phyloP scores from a whole-genome alignment of 2,888 invertebrate genomes.

The Serrognathus titanus region DNA sequence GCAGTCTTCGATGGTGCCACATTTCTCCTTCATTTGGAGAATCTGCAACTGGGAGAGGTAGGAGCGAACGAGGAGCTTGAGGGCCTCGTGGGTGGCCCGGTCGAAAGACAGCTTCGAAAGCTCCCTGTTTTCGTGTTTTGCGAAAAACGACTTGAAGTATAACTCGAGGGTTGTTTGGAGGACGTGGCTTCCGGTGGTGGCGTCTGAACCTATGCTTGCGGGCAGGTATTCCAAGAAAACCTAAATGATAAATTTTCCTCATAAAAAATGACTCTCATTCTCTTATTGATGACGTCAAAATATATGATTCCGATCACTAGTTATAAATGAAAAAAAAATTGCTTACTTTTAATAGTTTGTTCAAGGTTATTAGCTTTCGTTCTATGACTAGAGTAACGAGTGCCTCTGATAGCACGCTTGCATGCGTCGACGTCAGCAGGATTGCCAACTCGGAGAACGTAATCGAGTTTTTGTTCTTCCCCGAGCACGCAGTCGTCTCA shows the following conservation, averaged over 20 bases:
- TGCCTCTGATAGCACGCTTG: slow-evolving; percentile 49
- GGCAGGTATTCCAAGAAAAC: slow-evolving; percentile 65
- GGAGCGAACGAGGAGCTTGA: slow-evolving; percentile 60
- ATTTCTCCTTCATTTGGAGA: slow-evolving; percentile 38
- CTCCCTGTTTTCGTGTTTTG: slow-evolving; percentile 39
- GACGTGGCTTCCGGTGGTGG: slow-evolving; percentile 50
- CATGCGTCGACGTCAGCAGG: slow-evolving; percentile 51
- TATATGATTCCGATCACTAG: too few relatives aligned
- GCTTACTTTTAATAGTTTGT: slow-evolving; percentile 46
- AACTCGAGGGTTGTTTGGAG: slow-evolving; percentile 53
- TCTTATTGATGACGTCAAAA: too few relatives aligned
- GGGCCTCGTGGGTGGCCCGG: slow-evolving; percentile 52
- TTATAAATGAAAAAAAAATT: neutral
- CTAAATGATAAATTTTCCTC: too few relatives aligned
- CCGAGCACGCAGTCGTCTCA: slow-evolving; percentile 44
- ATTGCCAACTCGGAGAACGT: slow-evolving; percentile 57
- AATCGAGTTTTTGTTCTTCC: slow-evolving; percentile 45
- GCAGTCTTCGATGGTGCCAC: neutral
- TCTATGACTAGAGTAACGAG: slow-evolving; percentile 51
- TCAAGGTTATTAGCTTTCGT: slow-evolving; percentile 46
- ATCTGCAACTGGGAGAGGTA: slow-evolving; percentile 52
- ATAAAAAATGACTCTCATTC: too few relatives aligned
- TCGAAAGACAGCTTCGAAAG: slow-evolving; percentile 45
- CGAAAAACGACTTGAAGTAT: slow-evolving; percentile 47
- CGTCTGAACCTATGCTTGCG: slow-evolving; percentile 59